Percentiles rank a stretch among this genome's conserved stretches.
Evolutionary conservation across 1,140 invertebrate genomes (phyloP).

Genomic region (Sitobion miscanthi): DNA sequence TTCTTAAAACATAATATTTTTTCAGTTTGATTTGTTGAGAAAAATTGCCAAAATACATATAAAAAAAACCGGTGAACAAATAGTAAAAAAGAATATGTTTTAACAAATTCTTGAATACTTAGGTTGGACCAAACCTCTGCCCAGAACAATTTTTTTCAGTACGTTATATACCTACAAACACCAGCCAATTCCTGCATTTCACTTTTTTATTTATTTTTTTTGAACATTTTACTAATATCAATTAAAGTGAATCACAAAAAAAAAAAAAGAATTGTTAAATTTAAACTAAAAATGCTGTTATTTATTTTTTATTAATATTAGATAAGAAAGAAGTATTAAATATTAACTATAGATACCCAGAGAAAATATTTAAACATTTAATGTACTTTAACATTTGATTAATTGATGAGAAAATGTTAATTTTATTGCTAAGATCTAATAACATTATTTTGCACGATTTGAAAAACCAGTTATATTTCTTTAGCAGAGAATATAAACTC

Average conservation of each 20-base stretch:
- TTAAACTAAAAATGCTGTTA: neutral
- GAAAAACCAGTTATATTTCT: neutral
- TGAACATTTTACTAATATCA: neutral
- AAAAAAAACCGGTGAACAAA: neutral
- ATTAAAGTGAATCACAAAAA: neutral
- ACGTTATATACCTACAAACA: neutral
- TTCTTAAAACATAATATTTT: neutral
- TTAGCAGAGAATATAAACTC: neutral
- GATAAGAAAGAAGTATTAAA: no score
- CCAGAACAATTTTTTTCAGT: neutral
- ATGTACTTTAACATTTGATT: no score
- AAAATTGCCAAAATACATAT: no score
- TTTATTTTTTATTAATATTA: no score
- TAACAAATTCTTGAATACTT: neutral
- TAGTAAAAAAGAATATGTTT: neutral
- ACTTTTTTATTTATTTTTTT: neutral
- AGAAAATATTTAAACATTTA: no score
- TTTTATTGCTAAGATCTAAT: neutral
- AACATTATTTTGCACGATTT: neutral
- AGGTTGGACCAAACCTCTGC: neutral
- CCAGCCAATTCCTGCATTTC: neutral
- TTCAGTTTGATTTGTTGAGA: no score
- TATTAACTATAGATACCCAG: no score
- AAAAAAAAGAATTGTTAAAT: no score
- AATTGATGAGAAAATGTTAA: neutral